Evolutionary conservation across 2,888 invertebrate genomes (phyloP).

Genomic region (Lamellibrachia satsuma): DNA sequence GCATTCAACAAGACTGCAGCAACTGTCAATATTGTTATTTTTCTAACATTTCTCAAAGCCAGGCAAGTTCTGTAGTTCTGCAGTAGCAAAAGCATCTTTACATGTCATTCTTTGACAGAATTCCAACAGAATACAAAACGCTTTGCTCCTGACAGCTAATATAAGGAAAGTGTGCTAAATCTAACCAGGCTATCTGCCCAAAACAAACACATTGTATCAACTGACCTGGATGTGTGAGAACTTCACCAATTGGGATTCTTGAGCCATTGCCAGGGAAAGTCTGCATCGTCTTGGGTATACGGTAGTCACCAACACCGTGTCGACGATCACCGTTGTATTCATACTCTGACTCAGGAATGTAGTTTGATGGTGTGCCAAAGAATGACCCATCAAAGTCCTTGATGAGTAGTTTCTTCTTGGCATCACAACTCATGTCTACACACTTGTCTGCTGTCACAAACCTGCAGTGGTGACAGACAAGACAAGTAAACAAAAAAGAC

Average conservation of each 20-base stretch:
- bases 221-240: neutral
- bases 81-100: neutral
- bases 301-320: slow-evolving; percentile 56
- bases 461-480: neutral
- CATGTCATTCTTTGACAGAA: neutral
- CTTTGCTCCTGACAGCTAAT: neutral
- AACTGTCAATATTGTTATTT: neutral
- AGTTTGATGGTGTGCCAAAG: neutral
- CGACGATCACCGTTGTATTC: slow-evolving; percentile 50
- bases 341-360: slow-evolving; percentile 53
- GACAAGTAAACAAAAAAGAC: too few species aligned
- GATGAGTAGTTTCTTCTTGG: slow-evolving; percentile 55
- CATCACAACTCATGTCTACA: slow-evolving; percentile 65
- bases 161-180: neutral
- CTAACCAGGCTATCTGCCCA: neutral
- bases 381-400: slow-evolving; percentile 53
- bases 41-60: neutral
- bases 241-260: neutral
- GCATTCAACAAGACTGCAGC: neutral
- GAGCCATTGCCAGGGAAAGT: slow-evolving; percentile 32
- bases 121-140: neutral
- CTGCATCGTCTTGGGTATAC: slow-evolving; percentile 55
- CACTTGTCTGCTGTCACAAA: slow-evolving; percentile 39
- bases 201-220: neutral
- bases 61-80: neutral